Conservation (phyloP, 2,888 invertebrate genomes). For the Cactoblastis cactorum region DNA sequence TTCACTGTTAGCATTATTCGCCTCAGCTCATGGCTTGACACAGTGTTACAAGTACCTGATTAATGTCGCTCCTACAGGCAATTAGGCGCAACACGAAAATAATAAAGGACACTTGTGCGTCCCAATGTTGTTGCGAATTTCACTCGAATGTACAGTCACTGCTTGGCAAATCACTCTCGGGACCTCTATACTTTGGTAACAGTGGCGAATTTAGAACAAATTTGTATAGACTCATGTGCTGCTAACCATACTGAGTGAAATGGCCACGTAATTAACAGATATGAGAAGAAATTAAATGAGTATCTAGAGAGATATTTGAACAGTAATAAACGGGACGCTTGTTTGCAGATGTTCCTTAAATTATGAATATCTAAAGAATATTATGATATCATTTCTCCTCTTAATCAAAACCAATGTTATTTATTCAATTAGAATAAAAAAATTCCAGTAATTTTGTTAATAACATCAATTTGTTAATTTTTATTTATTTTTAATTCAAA, state of each 20-base stretch:
- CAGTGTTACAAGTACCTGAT: constrained; percentile 31
- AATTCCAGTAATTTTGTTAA: too few species aligned
- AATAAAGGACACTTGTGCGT: constrained; percentile 50
- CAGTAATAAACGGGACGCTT: neutral
- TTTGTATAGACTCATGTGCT: too few species aligned
- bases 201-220: too few species aligned
- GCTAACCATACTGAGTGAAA: constrained; percentile 25
- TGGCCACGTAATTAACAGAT: constrained; percentile 7
- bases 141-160: constrained; percentile 19
- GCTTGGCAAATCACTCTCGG: too few species aligned
- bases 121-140: constrained; percentile 29
- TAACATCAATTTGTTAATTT: too few species aligned
- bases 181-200: too few species aligned
- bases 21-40: neutral
- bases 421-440: too few species aligned
- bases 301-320: neutral
- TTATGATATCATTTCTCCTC: too few species aligned
- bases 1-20: too few species aligned
- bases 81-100: constrained; percentile 53
- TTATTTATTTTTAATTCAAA: too few species aligned
- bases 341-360: neutral
- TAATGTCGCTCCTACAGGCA: constrained; percentile 45
- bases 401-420: too few species aligned
- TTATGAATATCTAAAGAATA: too few species aligned
- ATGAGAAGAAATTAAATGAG: neutral